These are phyloP conservation scores for Ptychobarbus kaznakovi DNA, from an alignment of 2,797 vertebrate genomes.

Conservation along the genomic window DNA sequence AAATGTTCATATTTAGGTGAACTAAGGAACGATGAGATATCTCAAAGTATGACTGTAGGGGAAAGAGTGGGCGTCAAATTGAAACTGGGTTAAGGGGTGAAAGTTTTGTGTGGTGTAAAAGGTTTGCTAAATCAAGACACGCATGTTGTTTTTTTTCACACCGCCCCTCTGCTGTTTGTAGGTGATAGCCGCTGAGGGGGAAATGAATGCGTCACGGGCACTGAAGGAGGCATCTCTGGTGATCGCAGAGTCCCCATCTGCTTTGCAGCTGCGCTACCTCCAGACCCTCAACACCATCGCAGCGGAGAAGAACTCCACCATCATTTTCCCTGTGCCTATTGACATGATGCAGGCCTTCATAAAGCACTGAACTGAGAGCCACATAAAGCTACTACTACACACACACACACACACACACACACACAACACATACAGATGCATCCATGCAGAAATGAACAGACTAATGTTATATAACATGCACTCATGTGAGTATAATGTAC, in stretches of 20 bases:
- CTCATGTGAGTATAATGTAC: conserved; percentile 5
- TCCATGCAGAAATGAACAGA: conserved; percentile 20
- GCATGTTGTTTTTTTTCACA: not conserved
- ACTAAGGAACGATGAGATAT: not conserved
- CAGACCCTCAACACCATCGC: conserved; percentile 96
- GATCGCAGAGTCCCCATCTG: conserved; percentile 91
- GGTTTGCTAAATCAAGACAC: not conserved
- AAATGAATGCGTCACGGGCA: conserved; percentile 94
- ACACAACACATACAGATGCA: conserved; percentile 15
- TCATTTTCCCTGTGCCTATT: conserved; percentile 93
- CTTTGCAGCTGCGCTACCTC: conserved; percentile 94
- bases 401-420: not conserved
- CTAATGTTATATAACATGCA: conserved; percentile 7
- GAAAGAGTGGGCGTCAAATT: not conserved
- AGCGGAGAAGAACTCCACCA: conserved; percentile 96
- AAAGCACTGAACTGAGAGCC: conserved; percentile 60
- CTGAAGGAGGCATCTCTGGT: conserved; percentile 95
- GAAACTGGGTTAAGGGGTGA: not conserved
- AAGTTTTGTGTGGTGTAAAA: not conserved
- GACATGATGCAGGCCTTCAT: conserved; percentile 87
- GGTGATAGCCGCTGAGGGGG: conserved; percentile 96
- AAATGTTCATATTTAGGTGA: not conserved
- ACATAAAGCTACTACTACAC: conserved; percentile 6
- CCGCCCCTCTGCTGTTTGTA: conserved; percentile 59
- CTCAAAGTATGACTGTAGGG: not conserved